Base-by-base conservation (phyloP, 2,113 vertebrate species). In the Himantopus leucocephalus region DNA sequence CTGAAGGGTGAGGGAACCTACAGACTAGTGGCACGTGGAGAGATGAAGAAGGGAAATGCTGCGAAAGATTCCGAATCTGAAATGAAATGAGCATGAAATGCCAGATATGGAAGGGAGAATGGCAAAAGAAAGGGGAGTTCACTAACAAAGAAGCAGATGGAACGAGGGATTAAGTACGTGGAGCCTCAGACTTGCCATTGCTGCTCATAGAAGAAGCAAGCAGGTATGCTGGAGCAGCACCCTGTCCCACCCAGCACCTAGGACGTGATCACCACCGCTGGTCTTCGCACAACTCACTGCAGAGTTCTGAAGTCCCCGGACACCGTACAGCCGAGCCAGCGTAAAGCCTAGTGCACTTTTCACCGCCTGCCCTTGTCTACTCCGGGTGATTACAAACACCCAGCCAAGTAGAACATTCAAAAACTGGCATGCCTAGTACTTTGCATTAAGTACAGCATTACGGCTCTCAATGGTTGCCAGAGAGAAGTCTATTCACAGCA, bases 401-500 rank as follows among this genome's bases (percentile, higher is more conserved):
- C 88, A 92, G 90, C 55, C 90, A 92, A 95, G 81, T 5, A 8
- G 4, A 88, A 94, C 55, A 88, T 50, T 62, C 32, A 41, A 59
- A 94, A 93, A 39, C 45, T 83, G 82, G 78, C 71, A 85, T 20
- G 71, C 55, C 78, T n/a, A 6, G 22, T 34, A 68, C 48, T 88
- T 26, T 43, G 55, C 63, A 90, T 35, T 55, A 72, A 78, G 32
- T 35, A 66, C 55, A 74, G 72, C 63, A 41, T 53, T 60, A 24
- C 55, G 66, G 67, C 67, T 29, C 86, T 71, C 82, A 93, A 15
- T 39, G 67, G 50, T 62, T 94, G 90, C 82, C 88, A 88, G 63
- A 95, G 34, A 92, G 72, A 88, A 94, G 52, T 30, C 85, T 88
- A 67, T 94, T 92, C 95, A 92, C 32, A 32, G 37, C 55, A 34